phyloP scores from a whole-genome alignment of 2,888 invertebrate genomes.

The Heliconius aoede region DNA sequence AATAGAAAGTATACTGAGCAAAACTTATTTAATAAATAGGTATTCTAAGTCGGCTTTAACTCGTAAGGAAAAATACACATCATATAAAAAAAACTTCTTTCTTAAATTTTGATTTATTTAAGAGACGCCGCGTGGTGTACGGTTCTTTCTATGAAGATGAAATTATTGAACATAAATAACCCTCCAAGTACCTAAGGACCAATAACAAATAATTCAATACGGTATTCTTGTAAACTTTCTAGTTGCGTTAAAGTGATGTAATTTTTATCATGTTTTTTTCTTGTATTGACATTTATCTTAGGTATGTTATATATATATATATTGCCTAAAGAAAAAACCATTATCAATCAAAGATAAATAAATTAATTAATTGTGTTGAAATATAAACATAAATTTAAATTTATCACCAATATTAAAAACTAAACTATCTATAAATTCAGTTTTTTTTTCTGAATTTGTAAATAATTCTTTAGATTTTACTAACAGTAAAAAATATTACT shows the following conservation, averaged over 20 bases:
- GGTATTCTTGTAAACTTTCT: not conserved
- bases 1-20: not conserved
- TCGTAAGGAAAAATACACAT: too few relatives aligned
- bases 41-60: too few relatives aligned
- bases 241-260: not conserved
- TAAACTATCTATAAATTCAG: too few relatives aligned
- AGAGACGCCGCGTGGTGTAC: too few relatives aligned
- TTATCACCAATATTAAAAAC: not conserved
- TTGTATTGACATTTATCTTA: not conserved
- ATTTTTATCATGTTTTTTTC: not conserved
- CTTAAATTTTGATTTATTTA: too few relatives aligned
- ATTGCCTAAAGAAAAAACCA: not conserved
- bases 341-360: not conserved
- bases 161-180: too few relatives aligned
- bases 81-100: too few relatives aligned
- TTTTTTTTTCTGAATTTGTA: too few relatives aligned
- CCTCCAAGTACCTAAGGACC: too few relatives aligned
- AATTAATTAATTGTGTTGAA: not conserved
- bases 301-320: not conserved
- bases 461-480: too few relatives aligned
- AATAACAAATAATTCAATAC: too few relatives aligned
- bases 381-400: not conserved
- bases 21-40: not conserved
- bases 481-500: conserved; percentile 35
- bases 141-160: too few relatives aligned